Base-by-base conservation (phyloP, 1,140 invertebrate genomes). In the Gonioctena quinquepunctata region DNA sequence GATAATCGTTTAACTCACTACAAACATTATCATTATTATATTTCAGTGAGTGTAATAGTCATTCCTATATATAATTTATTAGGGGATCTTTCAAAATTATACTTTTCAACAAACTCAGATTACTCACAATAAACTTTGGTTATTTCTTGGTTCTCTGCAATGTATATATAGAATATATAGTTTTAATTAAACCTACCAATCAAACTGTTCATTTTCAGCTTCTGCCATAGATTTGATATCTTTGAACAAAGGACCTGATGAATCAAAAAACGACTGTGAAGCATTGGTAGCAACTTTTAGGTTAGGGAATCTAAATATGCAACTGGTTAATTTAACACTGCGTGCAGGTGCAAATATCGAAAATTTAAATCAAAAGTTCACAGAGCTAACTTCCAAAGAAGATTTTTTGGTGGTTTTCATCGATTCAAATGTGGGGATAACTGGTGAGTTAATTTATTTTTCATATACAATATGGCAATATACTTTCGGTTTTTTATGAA, bases 281-380 rank as follows among this genome's bases (percentile, higher is more conserved):
- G 70, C 69, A 19, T 54, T 75, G 21, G 64, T 76, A 23, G 71
- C 70, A 1, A 59, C 66, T 27, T 79, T 79, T 50, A 57, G 63
- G 61, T 57, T 79, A 26, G 76, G 69, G 5, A 66, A 74, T 57
- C 19, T 75, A n/a, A 71, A 75, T 62, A 60, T 77, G 33, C 75
- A 75, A 70, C 25, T 78, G n/a, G 73, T 77, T 1, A 78, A 78
- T 66, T 69, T 78, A 64, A 69, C 66, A 16, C 66, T 78, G 19
- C 74, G 70, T 26, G 68, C 71, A n/a, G 50, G 63, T 5, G 70
- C 73, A 16, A 66, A 76, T 62, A 16, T 76, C 2, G 56, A 74
- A 33, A 19, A 72, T 26, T 67, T 80, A 11, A 63, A 79, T 22
- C 68, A 77, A 23, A 72, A 78, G 56, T 61, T 80, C 11, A 66